A percentile compares a stretch with the other conserved stretches of the same genome.
These are phyloP conservation scores for Datnioides undecimradiatus DNA, from an alignment of 2,113 vertebrate genomes.

Conservation along the genomic window DNA sequence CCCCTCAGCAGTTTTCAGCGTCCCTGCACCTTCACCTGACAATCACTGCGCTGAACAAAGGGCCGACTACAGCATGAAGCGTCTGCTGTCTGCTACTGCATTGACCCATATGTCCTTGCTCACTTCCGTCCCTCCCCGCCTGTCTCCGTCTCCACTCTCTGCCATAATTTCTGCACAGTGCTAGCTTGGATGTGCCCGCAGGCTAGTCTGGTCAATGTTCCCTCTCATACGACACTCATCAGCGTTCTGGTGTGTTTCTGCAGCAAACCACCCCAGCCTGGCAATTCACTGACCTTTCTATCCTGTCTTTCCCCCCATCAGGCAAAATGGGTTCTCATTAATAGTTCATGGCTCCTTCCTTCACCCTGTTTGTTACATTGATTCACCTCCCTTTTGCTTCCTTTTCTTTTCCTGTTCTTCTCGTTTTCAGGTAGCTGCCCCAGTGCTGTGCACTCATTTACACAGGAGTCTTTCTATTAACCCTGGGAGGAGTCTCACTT, in stretches of 20 bases:
- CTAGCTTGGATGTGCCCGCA: constrained; percentile 47
- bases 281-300: constrained; percentile 72
- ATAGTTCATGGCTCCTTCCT: constrained; percentile 74
- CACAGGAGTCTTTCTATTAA: constrained; percentile 73
- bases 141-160: constrained; percentile 30
- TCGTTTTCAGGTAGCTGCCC: constrained; percentile 58
- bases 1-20: constrained; percentile 25
- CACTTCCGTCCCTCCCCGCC: constrained; percentile 25
- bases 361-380: constrained; percentile 79
- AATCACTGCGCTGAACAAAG: constrained; percentile 24
- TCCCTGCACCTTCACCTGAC: constrained; percentile 38
- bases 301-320: constrained; percentile 64
- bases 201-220: constrained; percentile 63
- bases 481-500: constrained; percentile 46
- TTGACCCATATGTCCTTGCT: constrained; percentile 65
- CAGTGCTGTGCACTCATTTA: constrained; percentile 69
- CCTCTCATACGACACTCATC: constrained; percentile 59
- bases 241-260: constrained; percentile 52
- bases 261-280: constrained; percentile 43
- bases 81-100: constrained; percentile 43
- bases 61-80: constrained; percentile 2
- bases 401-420: constrained; percentile 39
- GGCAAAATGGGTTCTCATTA: constrained; percentile 80
- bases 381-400: constrained; percentile 57
- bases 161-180: constrained; percentile 49